Evolutionary conservation across 2,113 vertebrate genomes (phyloP), one percentile per base, ranked within the genome.

Genomic region (Oxyura jamaicensis): DNA sequence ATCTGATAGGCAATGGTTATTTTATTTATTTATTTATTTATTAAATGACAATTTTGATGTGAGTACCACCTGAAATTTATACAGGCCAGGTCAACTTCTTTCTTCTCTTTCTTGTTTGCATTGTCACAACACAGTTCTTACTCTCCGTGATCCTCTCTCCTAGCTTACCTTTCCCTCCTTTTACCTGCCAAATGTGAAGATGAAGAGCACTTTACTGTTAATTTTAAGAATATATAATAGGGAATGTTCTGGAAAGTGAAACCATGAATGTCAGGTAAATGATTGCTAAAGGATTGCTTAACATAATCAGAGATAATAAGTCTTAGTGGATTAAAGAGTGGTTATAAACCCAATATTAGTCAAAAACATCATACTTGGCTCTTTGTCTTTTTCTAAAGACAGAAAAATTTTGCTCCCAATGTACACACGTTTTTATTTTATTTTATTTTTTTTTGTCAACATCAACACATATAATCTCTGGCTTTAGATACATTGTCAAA

Each of bases 241-340:
- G 50, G 7, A 28, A 52, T 10, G 3, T 66, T 31, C 48, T 66
- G 48, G 13, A 63, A 29, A 26, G 16, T 7, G 48, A 52, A 46
- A 53, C 18, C 11, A 75, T 75, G 65, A 71, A 84, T 84, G 73
- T 48, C 68, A 75, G 31, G n/a, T 83, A 72, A 94, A 84, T 42
- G 13, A 59, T 90, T 88, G n/a, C 69, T 33, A 77, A 90, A 90
- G n/a, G 7, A 35, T 62, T 92, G 31, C 83, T 93, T 84, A 90
- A 88, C 56, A 42, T 68, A 93, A 28, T 35, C 63, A 88, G 60
- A 84, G 35, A 84, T 72, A 92, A 92, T 78, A 20, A 93, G 11
- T 33, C 56, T 75, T 84, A 56, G 22, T 74, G n/a, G 18, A 74
- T 83, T 71, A 88, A 74, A 85, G 82, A 94, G 25, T 78, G 26